Evolutionary conservation across 2,797 vertebrate genomes (phyloP).

Genomic region (Aselliscus stoliczkanus): DNA sequence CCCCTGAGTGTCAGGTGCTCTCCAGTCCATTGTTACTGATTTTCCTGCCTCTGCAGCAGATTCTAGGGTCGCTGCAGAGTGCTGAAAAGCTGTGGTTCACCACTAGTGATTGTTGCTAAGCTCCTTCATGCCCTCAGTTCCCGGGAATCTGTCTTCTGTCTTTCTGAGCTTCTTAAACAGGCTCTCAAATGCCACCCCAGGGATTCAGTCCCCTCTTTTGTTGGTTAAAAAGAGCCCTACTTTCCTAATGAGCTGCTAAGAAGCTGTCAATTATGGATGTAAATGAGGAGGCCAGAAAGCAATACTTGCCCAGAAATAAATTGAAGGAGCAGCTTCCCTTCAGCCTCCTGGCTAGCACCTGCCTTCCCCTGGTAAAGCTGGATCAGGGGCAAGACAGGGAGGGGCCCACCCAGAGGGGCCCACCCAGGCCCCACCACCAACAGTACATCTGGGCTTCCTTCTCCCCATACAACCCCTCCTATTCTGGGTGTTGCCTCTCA

Average conservation of each 20-base stretch:
- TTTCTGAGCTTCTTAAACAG: constrained; percentile 46
- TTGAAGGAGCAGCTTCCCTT: not conserved
- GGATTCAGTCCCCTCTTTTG: constrained; percentile 47
- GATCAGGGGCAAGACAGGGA: not conserved
- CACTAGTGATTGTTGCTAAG: not conserved
- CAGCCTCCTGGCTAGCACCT: not conserved
- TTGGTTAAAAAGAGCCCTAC: constrained; percentile 62
- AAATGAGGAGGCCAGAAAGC: constrained; percentile 53
- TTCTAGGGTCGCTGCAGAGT: not conserved
- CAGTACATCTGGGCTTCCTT: not conserved
- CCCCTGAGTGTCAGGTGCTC: not conserved
- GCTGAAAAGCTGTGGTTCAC: not conserved
- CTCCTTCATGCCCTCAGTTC: not conserved
- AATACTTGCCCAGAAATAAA: constrained; percentile 28
- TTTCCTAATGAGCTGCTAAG: constrained; percentile 67
- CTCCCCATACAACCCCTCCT: not conserved
- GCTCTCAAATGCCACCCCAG: constrained; percentile 39
- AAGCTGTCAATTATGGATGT: constrained; percentile 60
- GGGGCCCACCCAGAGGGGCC: too few species aligned
- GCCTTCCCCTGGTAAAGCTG: not conserved
- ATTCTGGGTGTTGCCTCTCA: not conserved
- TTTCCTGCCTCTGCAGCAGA: rapidly evolving
- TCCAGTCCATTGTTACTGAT: rapidly evolving
- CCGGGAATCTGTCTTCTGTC: not conserved
- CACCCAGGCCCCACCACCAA: not conserved